Percentiles rank a stretch among this genome's conserved stretches.
Conservation (phyloP, 2,888 invertebrate species). For the Eilema depressum region DNA sequence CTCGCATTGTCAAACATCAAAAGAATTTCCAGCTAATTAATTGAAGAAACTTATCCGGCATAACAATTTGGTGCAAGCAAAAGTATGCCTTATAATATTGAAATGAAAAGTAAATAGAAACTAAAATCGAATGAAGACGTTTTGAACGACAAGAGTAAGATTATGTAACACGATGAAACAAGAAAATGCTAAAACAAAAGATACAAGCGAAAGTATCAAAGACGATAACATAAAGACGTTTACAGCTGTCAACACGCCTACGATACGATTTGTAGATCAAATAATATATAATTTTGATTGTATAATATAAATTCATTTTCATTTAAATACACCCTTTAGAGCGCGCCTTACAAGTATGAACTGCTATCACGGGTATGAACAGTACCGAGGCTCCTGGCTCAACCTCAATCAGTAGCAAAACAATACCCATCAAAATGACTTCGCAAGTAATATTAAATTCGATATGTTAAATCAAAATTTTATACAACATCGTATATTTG, state of each 20-base stretch:
- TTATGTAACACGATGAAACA: slow-evolving; percentile 60
- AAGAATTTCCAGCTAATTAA: slow-evolving; percentile 56
- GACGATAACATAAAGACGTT: slow-evolving; percentile 45
- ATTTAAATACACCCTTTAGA: too few species aligned
- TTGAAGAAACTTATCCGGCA: slow-evolving; percentile 56
- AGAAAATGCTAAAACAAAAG: slow-evolving; percentile 52
- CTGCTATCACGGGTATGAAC: too few species aligned
- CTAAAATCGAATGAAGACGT: slow-evolving; percentile 34
- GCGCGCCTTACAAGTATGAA: too few species aligned
- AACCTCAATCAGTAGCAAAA: too few species aligned
- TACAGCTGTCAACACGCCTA: slow-evolving; percentile 35
- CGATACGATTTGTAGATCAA: slow-evolving; percentile 37
- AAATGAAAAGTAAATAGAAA: slow-evolving; percentile 32
- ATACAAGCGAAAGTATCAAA: slow-evolving; percentile 57
- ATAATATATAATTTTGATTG: background rate
- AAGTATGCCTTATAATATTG: slow-evolving; percentile 26
- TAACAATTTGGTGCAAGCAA: slow-evolving; percentile 33
- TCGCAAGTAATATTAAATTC: too few species aligned
- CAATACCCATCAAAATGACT: too few species aligned
- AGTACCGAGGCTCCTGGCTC: too few species aligned
- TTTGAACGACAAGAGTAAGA: slow-evolving; percentile 48
- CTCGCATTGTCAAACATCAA: slow-evolving; percentile 53
- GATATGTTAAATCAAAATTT: too few species aligned
- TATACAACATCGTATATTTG: too few species aligned
- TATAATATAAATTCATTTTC: background rate